Evolutionary conservation across 1,140 invertebrate species (phyloP).

Genomic region (Papilio aristodemus): DNA sequence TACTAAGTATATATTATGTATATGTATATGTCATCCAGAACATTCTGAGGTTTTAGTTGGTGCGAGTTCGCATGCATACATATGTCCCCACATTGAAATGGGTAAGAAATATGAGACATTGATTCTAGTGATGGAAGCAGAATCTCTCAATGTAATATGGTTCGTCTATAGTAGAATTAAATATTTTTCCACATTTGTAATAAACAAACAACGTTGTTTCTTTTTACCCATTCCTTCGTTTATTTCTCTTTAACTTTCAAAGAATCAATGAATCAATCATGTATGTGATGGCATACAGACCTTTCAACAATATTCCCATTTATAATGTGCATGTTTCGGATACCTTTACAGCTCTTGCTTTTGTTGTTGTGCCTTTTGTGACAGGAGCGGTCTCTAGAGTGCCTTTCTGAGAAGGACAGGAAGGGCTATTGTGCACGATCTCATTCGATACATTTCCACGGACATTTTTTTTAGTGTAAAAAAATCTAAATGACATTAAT

Average conservation of each 20-base stretch:
- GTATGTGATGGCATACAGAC: background rate
- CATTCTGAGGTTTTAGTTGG: too few relatives aligned
- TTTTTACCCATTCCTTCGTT: slow-evolving; percentile 19
- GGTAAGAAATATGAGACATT: too few relatives aligned
- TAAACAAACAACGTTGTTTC: background rate
- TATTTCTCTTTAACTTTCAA: slow-evolving; percentile 4
- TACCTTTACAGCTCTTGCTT: slow-evolving; percentile 15
- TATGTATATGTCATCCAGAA: too few relatives aligned
- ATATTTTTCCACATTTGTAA: too few relatives aligned
- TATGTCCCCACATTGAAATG: too few relatives aligned
- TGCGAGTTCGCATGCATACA: too few relatives aligned
- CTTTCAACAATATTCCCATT: background rate
- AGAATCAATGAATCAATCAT: slow-evolving; percentile 15
- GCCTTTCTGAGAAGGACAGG: slow-evolving; percentile 16
- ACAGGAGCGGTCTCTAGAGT: background rate
- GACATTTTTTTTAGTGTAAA: background rate
- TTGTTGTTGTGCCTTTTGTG: slow-evolving; percentile 9
- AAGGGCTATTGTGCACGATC: slow-evolving; percentile 1
- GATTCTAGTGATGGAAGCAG: too few relatives aligned
- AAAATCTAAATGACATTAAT: background rate
- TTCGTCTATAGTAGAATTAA: too few relatives aligned
- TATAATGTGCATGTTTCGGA: slow-evolving; percentile 3
- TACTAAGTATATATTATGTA: too few relatives aligned
- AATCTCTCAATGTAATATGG: too few relatives aligned
- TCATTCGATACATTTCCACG: slow-evolving; percentile 2